phyloP scores from a whole-genome alignment of 2,888 invertebrate species.

The Melanostoma mellinum region DNA sequence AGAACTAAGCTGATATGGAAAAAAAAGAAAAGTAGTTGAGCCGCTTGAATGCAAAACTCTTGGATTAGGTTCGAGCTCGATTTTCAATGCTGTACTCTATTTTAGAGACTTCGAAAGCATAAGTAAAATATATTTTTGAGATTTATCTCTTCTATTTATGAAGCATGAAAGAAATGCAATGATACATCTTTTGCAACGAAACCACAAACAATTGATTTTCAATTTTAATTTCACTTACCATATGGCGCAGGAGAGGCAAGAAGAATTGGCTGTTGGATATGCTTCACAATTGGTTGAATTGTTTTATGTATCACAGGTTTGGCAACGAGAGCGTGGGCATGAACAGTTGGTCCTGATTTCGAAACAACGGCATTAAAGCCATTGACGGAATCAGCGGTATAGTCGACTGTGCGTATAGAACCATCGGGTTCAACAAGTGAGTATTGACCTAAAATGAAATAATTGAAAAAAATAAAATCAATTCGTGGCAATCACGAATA shows the following conservation, averaged over 20 bases:
- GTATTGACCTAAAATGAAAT: conserved; percentile 78
- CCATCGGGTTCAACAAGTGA: conserved; percentile 82
- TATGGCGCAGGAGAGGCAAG: conserved; percentile 80
- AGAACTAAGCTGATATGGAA: no score
- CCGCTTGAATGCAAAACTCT: no score
- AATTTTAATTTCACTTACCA: conserved; percentile 76
- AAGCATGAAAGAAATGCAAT: no score
- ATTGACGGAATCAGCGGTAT: conserved; percentile 81
- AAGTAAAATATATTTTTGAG: no score
- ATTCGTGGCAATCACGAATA: background rate
- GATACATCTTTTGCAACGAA: background rate
- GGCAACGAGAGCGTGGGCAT: conserved; percentile 79
- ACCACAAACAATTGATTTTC: background rate
- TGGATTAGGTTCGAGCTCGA: no score
- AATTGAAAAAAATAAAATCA: background rate
- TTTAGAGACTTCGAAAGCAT: no score
- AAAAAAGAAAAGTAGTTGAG: no score
- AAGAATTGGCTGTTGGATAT: conserved; percentile 78
- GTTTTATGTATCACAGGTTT: conserved; percentile 78
- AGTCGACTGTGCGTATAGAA: conserved; percentile 81
- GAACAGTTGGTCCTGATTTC: conserved; percentile 81
- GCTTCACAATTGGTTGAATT: conserved; percentile 78
- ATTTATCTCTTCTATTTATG: no score
- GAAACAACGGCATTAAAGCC: conserved; percentile 82
- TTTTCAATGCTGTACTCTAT: no score